Evolutionary conservation across 1,140 invertebrate species (phyloP).

Genomic region (Drosophila ogumai): DNA sequence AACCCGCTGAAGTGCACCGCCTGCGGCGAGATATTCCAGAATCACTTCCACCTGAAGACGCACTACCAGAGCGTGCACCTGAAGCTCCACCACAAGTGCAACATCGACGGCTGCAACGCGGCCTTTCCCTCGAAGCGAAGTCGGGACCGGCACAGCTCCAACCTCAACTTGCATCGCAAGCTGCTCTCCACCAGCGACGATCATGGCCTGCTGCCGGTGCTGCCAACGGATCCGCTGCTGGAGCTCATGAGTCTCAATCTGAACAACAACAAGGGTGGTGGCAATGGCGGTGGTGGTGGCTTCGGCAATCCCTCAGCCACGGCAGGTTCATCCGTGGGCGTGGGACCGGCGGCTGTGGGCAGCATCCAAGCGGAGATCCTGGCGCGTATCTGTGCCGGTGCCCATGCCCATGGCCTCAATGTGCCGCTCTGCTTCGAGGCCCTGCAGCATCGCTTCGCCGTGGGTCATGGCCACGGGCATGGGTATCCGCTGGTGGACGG

Average conservation of each 20-base stretch:
- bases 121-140: constrained; percentile 97
- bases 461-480: constrained; percentile 52
- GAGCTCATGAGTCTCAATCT: constrained; percentile 82
- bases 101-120: constrained; percentile 97
- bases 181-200: constrained; percentile 90
- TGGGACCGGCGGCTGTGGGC: constrained; percentile 55
- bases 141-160: constrained; percentile 96
- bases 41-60: constrained; percentile 97
- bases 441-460: constrained; percentile 85
- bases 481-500: constrained; percentile 18
- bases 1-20: constrained; percentile 92
- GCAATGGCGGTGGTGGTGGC: background rate
- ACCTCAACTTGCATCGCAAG: constrained; percentile 96
- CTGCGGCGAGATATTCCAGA: constrained; percentile 97
- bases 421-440: constrained; percentile 86
- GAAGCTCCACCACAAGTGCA: constrained; percentile 98
- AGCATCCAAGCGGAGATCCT: constrained; percentile 92
- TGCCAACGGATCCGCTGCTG: constrained; percentile 79
- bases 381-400: constrained; percentile 91
- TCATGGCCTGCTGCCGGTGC: constrained; percentile 67
- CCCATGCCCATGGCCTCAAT: constrained; percentile 85
- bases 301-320: constrained; percentile 10
- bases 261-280: constrained; percentile 79
- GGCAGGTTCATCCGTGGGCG: background rate
- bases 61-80: constrained; percentile 98